phyloP scores from a whole-genome alignment of 1,140 invertebrate species.

The Drosophila pallidifrons region DNA sequence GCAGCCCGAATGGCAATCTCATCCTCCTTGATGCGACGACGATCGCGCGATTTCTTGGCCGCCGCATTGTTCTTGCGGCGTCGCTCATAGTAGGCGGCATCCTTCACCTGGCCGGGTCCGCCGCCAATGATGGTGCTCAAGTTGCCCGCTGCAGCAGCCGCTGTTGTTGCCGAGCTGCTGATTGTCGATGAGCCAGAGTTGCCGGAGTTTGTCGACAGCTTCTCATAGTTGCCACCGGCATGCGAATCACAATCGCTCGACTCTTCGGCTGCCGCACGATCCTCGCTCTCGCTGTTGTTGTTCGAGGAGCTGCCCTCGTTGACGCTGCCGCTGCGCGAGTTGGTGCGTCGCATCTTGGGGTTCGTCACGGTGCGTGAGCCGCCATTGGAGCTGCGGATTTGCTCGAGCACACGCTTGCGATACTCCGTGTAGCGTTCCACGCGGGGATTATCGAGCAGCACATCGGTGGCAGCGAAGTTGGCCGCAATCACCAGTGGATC shows the following conservation, averaged over 20 bases:
- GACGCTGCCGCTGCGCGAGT: conserved; percentile 75
- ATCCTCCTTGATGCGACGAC: conserved; percentile 95
- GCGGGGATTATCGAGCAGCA: conserved; percentile 86
- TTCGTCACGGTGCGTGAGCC: conserved; percentile 87
- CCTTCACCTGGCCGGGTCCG: conserved; percentile 86
- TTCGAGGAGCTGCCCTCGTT: conserved; percentile 77
- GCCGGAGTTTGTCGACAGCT: conserved; percentile 6
- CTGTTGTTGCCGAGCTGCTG: background rate
- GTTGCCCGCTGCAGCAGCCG: background rate
- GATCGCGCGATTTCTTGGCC: conserved; percentile 96
- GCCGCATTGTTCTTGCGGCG: conserved; percentile 97
- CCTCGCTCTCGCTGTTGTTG: conserved; percentile 80
- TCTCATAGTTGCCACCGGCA: conserved; percentile 65
- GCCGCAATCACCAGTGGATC: conserved; percentile 88
- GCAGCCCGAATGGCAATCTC: conserved; percentile 95
- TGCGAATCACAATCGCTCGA: conserved; percentile 82
- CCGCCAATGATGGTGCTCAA: background rate
- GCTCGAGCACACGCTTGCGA: conserved; percentile 88
- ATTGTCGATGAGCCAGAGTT: background rate
- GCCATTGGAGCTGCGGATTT: conserved; percentile 87
- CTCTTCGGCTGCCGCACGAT: conserved; percentile 72
- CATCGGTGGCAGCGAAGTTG: conserved; percentile 84
- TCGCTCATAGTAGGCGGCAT: conserved; percentile 94
- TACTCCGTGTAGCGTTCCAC: conserved; percentile 89
- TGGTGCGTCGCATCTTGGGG: conserved; percentile 88